These are phyloP conservation scores for Cisticola juncidis DNA, from an alignment of 2,113 vertebrate species.

Conservation along the genomic window DNA sequence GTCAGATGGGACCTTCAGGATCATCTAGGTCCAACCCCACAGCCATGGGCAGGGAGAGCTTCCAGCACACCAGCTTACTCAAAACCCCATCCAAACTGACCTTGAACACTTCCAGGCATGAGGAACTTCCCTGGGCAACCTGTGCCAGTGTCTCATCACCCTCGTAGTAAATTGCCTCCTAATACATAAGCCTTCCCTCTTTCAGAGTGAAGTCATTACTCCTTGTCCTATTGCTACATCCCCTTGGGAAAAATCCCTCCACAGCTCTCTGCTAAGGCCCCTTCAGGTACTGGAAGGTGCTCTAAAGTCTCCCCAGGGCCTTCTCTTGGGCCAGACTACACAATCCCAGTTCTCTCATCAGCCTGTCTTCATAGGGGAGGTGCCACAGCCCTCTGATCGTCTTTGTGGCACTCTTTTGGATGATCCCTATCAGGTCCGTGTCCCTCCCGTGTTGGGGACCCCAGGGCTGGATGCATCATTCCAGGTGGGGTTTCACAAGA, in stretches of 20 bases:
- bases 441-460: not conserved
- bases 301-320: not conserved
- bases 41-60: not conserved
- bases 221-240: not conserved
- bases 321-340: not conserved
- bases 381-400: not conserved
- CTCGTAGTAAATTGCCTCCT: not conserved
- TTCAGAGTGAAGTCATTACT: not conserved
- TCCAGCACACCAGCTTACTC: not conserved
- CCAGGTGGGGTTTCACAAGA: not conserved
- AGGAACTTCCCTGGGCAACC: not conserved
- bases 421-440: accelerated
- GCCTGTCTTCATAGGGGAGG: not conserved
- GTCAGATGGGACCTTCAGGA: not conserved
- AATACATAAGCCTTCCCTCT: not conserved
- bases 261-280: not conserved
- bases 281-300: not conserved
- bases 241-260: not conserved
- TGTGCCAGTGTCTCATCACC: not conserved
- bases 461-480: not conserved
- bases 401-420: not conserved
- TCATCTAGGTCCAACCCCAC: not conserved
- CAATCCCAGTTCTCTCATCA: not conserved
- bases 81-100: not conserved
- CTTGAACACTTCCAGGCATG: not conserved